Percentiles rank a stretch among this genome's conserved stretches.
These are phyloP conservation scores for Agrotis puta DNA, from an alignment of 2,888 invertebrate species.

Conservation along the genomic window DNA sequence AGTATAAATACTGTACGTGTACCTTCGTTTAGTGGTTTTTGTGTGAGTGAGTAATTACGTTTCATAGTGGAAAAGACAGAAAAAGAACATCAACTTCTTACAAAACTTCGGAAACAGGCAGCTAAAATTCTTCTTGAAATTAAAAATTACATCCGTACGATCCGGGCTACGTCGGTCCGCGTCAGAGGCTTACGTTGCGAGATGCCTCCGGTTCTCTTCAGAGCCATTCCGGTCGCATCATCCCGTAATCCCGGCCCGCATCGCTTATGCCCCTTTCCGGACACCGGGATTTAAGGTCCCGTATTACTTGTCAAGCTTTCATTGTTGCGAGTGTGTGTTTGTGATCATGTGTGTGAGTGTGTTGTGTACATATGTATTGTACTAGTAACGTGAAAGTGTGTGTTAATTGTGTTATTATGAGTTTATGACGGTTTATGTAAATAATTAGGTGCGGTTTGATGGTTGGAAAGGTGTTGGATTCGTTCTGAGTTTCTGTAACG, in stretches of 20 bases:
- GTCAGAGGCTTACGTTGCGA: slow-evolving; percentile 54
- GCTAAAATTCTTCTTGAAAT: slow-evolving; percentile 23
- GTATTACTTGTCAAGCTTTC: slow-evolving; percentile 39
- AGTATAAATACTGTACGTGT: too few relatives aligned
- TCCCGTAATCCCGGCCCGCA: slow-evolving; percentile 61
- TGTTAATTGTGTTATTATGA: slow-evolving; percentile 23
- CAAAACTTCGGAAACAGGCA: background rate
- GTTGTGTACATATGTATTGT: background rate
- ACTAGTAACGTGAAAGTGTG: slow-evolving; percentile 1
- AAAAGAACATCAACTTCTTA: too few relatives aligned
- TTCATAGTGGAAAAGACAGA: too few relatives aligned
- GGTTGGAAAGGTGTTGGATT: background rate
- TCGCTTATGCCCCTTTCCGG: slow-evolving; percentile 53
- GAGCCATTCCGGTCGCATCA: slow-evolving; percentile 64
- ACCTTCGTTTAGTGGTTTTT: too few relatives aligned
- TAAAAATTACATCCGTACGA: slow-evolving; percentile 4
- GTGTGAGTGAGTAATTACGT: too few relatives aligned
- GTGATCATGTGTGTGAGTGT: background rate
- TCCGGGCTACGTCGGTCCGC: slow-evolving; percentile 25
- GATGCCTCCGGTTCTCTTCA: slow-evolving; percentile 63
- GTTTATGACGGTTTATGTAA: background rate
- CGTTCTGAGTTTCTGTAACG: background rate
- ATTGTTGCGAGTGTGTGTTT: slow-evolving; percentile 4
- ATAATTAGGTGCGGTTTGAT: background rate
- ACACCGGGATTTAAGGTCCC: slow-evolving; percentile 42